Evolutionary conservation across 2,797 vertebrate genomes (phyloP), one percentile per base, ranked within the genome.

Genomic region (Cryptoprocta ferox): DNA sequence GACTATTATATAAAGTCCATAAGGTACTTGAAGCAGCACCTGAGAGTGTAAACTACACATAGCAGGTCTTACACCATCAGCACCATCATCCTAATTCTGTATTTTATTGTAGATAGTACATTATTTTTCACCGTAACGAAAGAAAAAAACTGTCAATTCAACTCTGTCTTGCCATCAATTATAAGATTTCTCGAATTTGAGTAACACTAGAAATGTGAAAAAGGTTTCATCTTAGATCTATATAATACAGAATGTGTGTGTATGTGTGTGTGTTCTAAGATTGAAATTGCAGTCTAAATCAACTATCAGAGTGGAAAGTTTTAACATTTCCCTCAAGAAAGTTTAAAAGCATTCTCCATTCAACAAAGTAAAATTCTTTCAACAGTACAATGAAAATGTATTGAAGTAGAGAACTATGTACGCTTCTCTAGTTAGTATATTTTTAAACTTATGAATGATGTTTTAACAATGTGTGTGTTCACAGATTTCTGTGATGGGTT

Each of bases 391-490:
- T 75, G 66, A 96, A 93, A 95, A 85, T 89, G 30, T 94, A 94
- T 50, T 91, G 59, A 95, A 79, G 78, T 78, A 53, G 26, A 95
- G 35, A 70, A 42, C 26, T 92, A 18, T n/a, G 65, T 80, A 39
- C 56, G 32, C 39, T 93, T 96, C 66, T 86, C 56, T 35, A 39
- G 56, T 92, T 88, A 76, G 76, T 85, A 42, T 92, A 94, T 95
- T 97, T 97, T 95, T 91, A 97, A 98, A 95, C 45, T 15, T 82
- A 83, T 10, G 18, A 93, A 95, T 73, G 24, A 71, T 80, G 32
- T 90, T 97, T 96, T 90, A 91, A 83, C 79, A 95, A 96, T 35
- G 28, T 76, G 78, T 65, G n/a, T 61, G 50, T 78, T 96, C 50
- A 86, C 32, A 96, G 84, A 75, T 91, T 97, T 93, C 89, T 94